phyloP scores from a whole-genome alignment of 2,888 invertebrate genomes.

The Ophonus ardosiacus region DNA sequence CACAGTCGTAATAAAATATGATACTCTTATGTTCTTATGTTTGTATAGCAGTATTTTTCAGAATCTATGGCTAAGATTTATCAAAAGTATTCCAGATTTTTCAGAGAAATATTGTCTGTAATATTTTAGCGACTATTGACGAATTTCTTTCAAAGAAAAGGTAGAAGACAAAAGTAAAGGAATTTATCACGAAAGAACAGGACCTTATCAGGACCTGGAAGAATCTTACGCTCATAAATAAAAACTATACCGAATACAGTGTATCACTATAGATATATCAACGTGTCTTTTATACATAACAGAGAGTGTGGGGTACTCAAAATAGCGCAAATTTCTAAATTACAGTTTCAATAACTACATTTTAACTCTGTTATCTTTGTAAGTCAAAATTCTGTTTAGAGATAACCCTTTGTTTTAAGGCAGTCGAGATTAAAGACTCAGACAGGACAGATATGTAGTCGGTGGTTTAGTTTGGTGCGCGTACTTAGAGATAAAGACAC shows the following conservation, averaged over 20 bases:
- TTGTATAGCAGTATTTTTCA: slow-evolving; percentile 11
- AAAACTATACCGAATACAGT: not conserved
- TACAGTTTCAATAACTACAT: too few relatives aligned
- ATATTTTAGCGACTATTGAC: slow-evolving; percentile 25
- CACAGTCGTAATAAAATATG: slow-evolving; percentile 10
- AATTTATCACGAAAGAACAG: slow-evolving; percentile 16
- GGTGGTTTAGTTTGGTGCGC: too few relatives aligned
- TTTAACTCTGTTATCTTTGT: too few relatives aligned
- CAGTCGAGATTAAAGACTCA: too few relatives aligned
- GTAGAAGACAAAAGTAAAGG: slow-evolving; percentile 30
- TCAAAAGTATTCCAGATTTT: slow-evolving; percentile 34
- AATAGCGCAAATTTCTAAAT: too few relatives aligned
- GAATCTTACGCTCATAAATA: not conserved
- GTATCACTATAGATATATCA: too few relatives aligned
- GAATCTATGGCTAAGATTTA: slow-evolving; percentile 30
- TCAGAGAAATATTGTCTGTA: slow-evolving; percentile 27
- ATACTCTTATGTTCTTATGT: slow-evolving; percentile 33
- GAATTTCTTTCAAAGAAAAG: slow-evolving; percentile 1
- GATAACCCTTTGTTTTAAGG: too few relatives aligned
- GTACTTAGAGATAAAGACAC: too few relatives aligned
- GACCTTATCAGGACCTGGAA: not conserved
- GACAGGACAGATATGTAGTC: too few relatives aligned
- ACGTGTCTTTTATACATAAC: too few relatives aligned
- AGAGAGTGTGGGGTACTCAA: too few relatives aligned
- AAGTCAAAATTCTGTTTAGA: too few relatives aligned